Conservation (phyloP, 2,113 vertebrate genomes). For the Falco punctatus region DNA sequence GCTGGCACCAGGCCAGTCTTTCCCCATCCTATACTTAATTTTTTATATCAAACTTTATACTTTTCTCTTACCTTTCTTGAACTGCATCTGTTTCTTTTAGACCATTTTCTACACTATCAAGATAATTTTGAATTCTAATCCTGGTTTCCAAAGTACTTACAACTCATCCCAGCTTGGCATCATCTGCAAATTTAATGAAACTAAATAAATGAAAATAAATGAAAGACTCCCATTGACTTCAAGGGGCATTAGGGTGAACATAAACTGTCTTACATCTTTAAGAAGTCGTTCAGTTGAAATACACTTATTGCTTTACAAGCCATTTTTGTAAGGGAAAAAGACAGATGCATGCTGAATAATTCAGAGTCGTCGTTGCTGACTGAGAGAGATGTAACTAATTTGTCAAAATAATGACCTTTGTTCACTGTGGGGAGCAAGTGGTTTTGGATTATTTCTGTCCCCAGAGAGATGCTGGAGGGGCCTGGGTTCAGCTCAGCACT, state of each 20-base stretch:
- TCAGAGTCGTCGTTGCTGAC: constrained; percentile 47
- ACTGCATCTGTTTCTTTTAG: constrained; percentile 1
- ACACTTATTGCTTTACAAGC: constrained; percentile 36
- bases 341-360: constrained; percentile 67
- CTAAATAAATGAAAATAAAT: constrained; percentile 68
- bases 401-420: constrained; percentile 66
- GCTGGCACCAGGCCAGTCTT: not conserved
- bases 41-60: not conserved
- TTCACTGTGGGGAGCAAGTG: not conserved
- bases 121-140: constrained; percentile 10
- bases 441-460: not conserved
- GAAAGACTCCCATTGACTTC: constrained; percentile 48
- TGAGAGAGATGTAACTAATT: constrained; percentile 66
- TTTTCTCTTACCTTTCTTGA: not conserved
- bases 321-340: not conserved
- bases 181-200: constrained; percentile 64
- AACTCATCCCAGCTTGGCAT: constrained; percentile 52
- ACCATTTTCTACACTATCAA: not conserved
- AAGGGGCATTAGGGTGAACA: constrained; percentile 23
- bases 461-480: not conserved
- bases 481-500: not conserved
- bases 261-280: constrained; percentile 15
- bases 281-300: constrained; percentile 36
- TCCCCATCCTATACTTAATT: not conserved
- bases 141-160: constrained; percentile 5